Conservation (phyloP, 2,888 invertebrate genomes). For the Colletes collaris region DNA sequence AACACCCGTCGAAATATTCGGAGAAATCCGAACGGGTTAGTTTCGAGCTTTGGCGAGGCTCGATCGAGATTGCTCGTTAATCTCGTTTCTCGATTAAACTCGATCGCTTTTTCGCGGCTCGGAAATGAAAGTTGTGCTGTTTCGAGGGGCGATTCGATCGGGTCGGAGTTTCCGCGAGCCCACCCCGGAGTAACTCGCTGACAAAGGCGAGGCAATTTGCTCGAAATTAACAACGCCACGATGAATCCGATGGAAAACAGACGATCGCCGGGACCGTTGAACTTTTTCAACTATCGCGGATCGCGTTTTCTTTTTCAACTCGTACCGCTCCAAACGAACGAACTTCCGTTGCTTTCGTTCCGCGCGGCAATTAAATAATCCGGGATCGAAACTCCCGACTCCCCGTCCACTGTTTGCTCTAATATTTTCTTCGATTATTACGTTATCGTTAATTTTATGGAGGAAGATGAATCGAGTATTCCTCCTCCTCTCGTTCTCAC, state of each 20-base stretch:
- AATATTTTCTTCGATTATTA: too few relatives aligned
- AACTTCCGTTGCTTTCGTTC: background rate
- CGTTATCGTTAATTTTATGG: too few relatives aligned
- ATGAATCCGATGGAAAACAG: conserved; percentile 12
- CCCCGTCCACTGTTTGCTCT: too few relatives aligned
- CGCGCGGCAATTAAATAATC: too few relatives aligned
- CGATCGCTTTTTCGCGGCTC: conserved; percentile 16
- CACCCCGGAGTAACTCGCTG: conserved; percentile 1
- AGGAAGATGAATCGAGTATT: too few relatives aligned
- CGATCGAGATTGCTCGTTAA: conserved; percentile 32
- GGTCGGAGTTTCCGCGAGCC: too few relatives aligned
- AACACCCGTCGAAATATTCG: conserved; percentile 5
- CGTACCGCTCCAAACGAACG: background rate
- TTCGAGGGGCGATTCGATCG: conserved; percentile 10
- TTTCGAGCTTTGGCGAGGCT: background rate
- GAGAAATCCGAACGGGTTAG: conserved; percentile 8
- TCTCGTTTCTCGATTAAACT: conserved; percentile 39
- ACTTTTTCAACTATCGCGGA: conserved; percentile 14
- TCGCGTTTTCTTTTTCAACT: conserved; percentile 5
- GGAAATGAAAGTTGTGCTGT: conserved; percentile 30
- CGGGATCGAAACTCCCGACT: too few relatives aligned
- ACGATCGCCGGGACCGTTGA: conserved; percentile 19
- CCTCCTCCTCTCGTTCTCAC: too few relatives aligned
- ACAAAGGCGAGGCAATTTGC: conserved; percentile 30
- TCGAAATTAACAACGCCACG: conserved; percentile 36